A percentile compares a stretch with the other conserved stretches of the same genome.
Conservation (phyloP, 1,140 invertebrate species). For the Drosophila miranda region DNA sequence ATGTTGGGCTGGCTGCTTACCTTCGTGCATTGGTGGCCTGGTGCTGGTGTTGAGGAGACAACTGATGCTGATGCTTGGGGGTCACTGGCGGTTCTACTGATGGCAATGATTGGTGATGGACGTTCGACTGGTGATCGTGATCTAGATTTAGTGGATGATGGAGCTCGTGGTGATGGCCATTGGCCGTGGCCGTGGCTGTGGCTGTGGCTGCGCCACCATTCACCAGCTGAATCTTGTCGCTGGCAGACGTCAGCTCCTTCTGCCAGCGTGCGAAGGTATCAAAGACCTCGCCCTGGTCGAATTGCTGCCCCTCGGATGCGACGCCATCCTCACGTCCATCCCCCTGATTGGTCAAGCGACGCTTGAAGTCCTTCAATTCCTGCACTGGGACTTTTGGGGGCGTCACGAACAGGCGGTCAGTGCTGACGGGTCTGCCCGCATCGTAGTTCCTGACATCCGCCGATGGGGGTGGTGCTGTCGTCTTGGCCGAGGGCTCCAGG, state of each 20-base stretch:
- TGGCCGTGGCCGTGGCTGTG: constrained; percentile 36
- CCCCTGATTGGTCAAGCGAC: constrained; percentile 7
- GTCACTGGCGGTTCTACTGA: constrained; percentile 30
- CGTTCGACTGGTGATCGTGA: constrained; percentile 19
- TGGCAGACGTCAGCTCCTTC: constrained; percentile 35
- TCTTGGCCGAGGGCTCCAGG: constrained; percentile 28
- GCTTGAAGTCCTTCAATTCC: constrained; percentile 17
- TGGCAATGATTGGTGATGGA: constrained; percentile 46
- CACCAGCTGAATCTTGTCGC: constrained; percentile 20
- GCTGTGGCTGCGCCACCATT: constrained; percentile 37
- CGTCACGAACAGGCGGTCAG: constrained; percentile 41
- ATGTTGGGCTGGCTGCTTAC: constrained; percentile 47
- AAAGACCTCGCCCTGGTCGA: constrained; percentile 41
- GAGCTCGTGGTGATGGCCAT: constrained; percentile 44
- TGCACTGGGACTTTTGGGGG: constrained; percentile 36
- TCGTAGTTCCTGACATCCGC: constrained; percentile 4
- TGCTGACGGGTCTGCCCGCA: constrained; percentile 28
- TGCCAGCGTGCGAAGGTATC: constrained; percentile 55
- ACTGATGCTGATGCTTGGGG: constrained; percentile 29
- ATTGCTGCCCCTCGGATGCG: background rate
- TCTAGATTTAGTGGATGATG: constrained; percentile 10
- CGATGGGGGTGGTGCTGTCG: constrained; percentile 1
- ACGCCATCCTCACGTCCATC: constrained; percentile 4
- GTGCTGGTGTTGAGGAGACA: constrained; percentile 31
- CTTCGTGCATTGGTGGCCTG: constrained; percentile 72